These are phyloP conservation scores for Sesamia inferens DNA, from an alignment of 2,888 invertebrate genomes.

Conservation along the genomic window DNA sequence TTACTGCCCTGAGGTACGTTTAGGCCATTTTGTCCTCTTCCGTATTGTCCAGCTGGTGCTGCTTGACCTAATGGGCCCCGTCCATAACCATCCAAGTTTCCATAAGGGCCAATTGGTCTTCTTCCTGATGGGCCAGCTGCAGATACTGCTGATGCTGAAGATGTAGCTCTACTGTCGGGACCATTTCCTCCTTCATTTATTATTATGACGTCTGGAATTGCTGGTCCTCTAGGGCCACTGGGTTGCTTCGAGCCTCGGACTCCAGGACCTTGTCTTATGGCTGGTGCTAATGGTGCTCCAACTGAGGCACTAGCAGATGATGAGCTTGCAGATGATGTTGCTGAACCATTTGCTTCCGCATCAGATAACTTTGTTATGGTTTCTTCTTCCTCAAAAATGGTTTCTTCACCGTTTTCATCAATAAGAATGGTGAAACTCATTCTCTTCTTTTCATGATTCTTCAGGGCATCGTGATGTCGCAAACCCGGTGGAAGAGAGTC, in stretches of 20 bases:
- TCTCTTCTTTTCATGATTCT: slow-evolving; percentile 52
- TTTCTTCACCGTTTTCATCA: slow-evolving; percentile 73
- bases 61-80: neutral
- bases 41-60: too few relatives aligned
- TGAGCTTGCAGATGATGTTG: slow-evolving; percentile 11
- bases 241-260: neutral
- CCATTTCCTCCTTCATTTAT: too few relatives aligned
- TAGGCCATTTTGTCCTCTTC: too few relatives aligned
- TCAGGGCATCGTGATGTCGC: slow-evolving; percentile 62
- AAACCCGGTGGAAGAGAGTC: slow-evolving; percentile 39
- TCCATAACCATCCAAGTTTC: too few relatives aligned
- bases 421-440: slow-evolving; percentile 66
- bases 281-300: neutral
- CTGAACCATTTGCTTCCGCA: neutral
- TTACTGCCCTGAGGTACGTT: too few relatives aligned
- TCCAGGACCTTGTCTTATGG: neutral
- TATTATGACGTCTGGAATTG: too few relatives aligned
- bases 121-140: too few relatives aligned
- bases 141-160: neutral
- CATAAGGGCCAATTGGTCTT: too few relatives aligned
- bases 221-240: neutral
- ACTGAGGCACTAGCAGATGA: slow-evolving; percentile 14
- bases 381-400: slow-evolving; percentile 76
- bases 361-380: slow-evolving; percentile 59
- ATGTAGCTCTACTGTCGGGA: too few relatives aligned